Evolutionary conservation across 2,113 vertebrate genomes (phyloP).

Genomic region (Labrus mixtus): DNA sequence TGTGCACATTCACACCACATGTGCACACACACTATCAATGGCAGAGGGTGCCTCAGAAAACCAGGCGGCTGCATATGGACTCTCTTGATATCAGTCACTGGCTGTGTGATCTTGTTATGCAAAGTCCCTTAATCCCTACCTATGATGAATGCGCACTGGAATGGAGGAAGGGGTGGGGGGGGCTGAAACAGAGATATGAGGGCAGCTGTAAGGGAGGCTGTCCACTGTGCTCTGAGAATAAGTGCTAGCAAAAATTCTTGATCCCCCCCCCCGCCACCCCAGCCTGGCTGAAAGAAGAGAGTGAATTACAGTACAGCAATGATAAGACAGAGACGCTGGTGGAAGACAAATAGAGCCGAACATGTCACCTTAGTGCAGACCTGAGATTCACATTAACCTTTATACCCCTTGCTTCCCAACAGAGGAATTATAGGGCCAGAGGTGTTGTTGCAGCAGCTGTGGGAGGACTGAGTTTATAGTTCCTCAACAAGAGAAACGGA

Average conservation of each 20-base stretch:
- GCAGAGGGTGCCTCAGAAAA: slow-evolving; percentile 89
- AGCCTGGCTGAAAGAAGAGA: slow-evolving; percentile 55
- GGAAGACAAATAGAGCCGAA: slow-evolving; percentile 58
- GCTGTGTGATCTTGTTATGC: slow-evolving; percentile 99
- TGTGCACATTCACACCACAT: slow-evolving; percentile 64
- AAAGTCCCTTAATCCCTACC: slow-evolving; percentile 99
- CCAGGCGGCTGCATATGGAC: slow-evolving; percentile 98
- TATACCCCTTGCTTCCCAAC: slow-evolving; percentile 64
- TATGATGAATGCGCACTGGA: slow-evolving; percentile 94
- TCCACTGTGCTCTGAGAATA: slow-evolving; percentile 73
- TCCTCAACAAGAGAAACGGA: slow-evolving; percentile 41
- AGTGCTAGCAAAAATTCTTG: slow-evolving; percentile 65
- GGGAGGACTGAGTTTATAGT: slow-evolving; percentile 45
- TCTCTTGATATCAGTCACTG: slow-evolving; percentile 99
- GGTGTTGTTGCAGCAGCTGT: slow-evolving; percentile 62
- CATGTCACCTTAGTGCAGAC: slow-evolving; percentile 40
- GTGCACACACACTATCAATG: slow-evolving; percentile 76
- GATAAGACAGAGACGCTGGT: slow-evolving; percentile 37
- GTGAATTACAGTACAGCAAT: slow-evolving; percentile 34
- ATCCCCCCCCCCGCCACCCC: slow-evolving; percentile 62
- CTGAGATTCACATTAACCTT: slow-evolving; percentile 74
- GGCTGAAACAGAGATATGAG: slow-evolving; percentile 95
- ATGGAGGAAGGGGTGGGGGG: slow-evolving; percentile 87
- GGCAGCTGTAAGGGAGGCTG: slow-evolving; percentile 83
- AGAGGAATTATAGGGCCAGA: slow-evolving; percentile 70